Evolutionary conservation across 1,140 invertebrate species (phyloP).

Genomic region (Cryptotermes secundus): DNA sequence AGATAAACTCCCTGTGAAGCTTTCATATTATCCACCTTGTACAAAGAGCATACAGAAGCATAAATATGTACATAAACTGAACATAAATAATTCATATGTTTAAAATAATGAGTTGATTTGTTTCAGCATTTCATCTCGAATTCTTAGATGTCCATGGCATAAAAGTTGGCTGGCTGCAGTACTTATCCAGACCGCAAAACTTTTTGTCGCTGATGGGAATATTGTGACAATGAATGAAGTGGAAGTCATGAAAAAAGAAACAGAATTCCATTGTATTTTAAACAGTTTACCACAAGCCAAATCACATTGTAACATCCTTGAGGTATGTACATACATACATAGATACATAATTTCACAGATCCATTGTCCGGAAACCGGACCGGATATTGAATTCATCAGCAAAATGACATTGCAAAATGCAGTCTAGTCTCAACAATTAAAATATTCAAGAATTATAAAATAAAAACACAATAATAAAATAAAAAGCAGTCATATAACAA

Average conservation of each 20-base stretch:
- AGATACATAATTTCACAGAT: too few relatives aligned
- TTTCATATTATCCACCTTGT: not conserved
- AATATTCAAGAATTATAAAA: too few relatives aligned
- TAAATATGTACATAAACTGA: not conserved
- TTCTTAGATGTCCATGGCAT: constrained; percentile 19
- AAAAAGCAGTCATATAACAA: too few relatives aligned
- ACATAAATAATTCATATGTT: not conserved
- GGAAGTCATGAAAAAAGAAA: not conserved
- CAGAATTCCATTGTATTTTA: constrained; percentile 1
- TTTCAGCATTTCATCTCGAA: constrained; percentile 20
- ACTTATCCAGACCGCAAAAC: not conserved
- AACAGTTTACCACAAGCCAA: not conserved
- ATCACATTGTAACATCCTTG: not conserved
- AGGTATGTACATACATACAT: not conserved
- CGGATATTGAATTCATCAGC: too few relatives aligned
- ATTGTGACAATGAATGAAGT: not conserved
- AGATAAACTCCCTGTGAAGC: too few relatives aligned
- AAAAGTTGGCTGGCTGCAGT: constrained; percentile 23
- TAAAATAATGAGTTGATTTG: not conserved
- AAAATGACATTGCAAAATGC: too few relatives aligned
- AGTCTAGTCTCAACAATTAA: too few relatives aligned
- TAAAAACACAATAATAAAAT: too few relatives aligned
- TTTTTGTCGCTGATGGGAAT: not conserved
- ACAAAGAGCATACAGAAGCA: not conserved
- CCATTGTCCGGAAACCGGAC: too few relatives aligned